Base-by-base conservation (phyloP, 2,888 invertebrate species). In the Lasioglossum morio region DNA sequence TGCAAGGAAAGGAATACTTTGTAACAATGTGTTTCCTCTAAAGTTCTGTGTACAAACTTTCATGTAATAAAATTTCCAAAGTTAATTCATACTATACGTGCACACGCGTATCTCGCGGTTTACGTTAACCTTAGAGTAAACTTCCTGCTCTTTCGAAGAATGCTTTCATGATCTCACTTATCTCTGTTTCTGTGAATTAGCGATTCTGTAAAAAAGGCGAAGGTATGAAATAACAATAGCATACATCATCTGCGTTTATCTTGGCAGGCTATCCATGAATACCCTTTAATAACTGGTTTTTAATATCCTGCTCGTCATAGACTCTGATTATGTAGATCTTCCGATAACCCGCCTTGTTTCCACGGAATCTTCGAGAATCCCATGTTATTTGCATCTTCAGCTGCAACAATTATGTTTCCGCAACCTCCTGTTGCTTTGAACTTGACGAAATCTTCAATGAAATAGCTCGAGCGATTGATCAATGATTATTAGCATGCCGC, bases 281-380 rank as follows among this genome's bases (percentile, higher is more conserved):
- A 77, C 78, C 84, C 80, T 89, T 88, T 90, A 89, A 89, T 89
- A 89, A 89, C 89, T 86, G 86, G 89, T 89, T 89, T 89, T 86
- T 73, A 86, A 90, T 90, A 89, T 89, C 88, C 88, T 86, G 73
- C 75, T 90, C 77, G 72, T 80, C 74, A 82, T 86, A 82, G 78
- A 74, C 78, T 79, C 79, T 80, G 87, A 87, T 84, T 80, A 85
- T 86, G 90, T 81, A 89, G 87, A 86, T 87, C 60, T 78, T 72
- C 8, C 57, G 86, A 87, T 87, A 82, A 86, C 19, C 73, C 72
- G 40, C 57, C 79, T 82, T 82, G 86, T 87, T 87, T 87, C 78
- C 76, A 78, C 80, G 81, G 81, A 85, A 86, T 85, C 81, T 69
- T 78, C 76, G n/a, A 81, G 75, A 75, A 86, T 86, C 77, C 81